These are phyloP conservation scores for Lepidotrigona ventralis DNA, from an alignment of 1,140 invertebrate genomes.

Conservation along the genomic window DNA sequence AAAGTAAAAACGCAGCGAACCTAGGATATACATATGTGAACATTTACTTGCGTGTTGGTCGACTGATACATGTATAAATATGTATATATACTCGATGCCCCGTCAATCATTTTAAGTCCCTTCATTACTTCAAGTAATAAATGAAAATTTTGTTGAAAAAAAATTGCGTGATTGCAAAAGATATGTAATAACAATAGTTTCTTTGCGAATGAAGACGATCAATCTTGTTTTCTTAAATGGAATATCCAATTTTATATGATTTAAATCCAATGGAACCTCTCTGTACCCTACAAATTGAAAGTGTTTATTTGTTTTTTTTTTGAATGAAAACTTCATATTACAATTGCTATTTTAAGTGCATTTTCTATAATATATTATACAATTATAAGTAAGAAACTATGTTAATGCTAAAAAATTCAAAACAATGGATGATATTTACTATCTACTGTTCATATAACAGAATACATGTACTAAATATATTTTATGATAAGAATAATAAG, in stretches of 20 bases:
- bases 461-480: background rate
- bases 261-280: background rate
- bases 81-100: background rate
- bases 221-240: background rate
- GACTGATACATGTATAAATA: slow-evolving; percentile 22
- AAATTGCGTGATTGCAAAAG: background rate
- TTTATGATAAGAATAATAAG: background rate
- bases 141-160: background rate
- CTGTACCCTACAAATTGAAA: background rate
- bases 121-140: background rate
- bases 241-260: background rate
- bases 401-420: background rate
- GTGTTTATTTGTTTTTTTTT: background rate
- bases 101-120: background rate
- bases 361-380: background rate
- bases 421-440: background rate
- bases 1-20: slow-evolving; percentile 67
- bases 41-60: slow-evolving; percentile 39
- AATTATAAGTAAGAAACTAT: background rate
- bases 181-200: background rate
- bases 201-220: background rate
- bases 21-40: slow-evolving; percentile 56
- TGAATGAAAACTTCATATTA: background rate
- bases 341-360: too few relatives aligned
- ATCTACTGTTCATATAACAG: background rate